These are phyloP conservation scores for Aplodontia rufa DNA, from an alignment of 2,113 vertebrate species.

Conservation along the genomic window DNA sequence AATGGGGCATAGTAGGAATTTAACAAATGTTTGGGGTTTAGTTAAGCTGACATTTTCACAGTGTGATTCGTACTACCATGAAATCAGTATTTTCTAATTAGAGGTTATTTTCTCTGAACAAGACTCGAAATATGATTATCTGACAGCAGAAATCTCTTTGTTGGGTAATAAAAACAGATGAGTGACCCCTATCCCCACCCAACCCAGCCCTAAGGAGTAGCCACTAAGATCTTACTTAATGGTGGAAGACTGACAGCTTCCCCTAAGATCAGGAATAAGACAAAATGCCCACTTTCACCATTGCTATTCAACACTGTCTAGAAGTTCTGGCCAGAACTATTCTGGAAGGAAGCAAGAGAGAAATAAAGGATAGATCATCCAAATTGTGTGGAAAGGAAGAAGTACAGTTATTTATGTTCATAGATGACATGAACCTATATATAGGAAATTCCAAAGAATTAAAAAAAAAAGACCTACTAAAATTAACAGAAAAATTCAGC, in stretches of 20 bases:
- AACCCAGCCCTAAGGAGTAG: not conserved
- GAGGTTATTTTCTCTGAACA: constrained; percentile 68
- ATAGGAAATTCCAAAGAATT: constrained; percentile 3
- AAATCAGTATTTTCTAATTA: constrained; percentile 71
- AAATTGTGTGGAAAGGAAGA: too few species aligned
- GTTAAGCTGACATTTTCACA: constrained; percentile 60
- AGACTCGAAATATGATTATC: constrained; percentile 65
- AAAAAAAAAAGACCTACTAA: not conserved
- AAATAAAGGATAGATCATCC: too few species aligned
- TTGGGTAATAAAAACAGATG: constrained; percentile 48
- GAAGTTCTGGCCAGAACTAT: too few species aligned
- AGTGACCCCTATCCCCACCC: not conserved
- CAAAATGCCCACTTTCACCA: not conserved
- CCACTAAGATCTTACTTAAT: not conserved
- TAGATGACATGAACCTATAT: not conserved
- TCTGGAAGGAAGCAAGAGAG: too few species aligned
- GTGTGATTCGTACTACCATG: constrained; percentile 55
- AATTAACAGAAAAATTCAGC: constrained; percentile 3
- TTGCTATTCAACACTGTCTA: too few species aligned
- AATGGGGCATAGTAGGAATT: constrained; percentile 44
- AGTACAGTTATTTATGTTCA: too few species aligned
- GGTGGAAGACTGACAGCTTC: not conserved
- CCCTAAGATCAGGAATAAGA: not conserved
- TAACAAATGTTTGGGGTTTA: constrained; percentile 22
- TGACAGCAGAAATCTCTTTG: constrained; percentile 54